Conservation (phyloP, 2,113 vertebrate genomes). For the Varanus salvator region DNA sequence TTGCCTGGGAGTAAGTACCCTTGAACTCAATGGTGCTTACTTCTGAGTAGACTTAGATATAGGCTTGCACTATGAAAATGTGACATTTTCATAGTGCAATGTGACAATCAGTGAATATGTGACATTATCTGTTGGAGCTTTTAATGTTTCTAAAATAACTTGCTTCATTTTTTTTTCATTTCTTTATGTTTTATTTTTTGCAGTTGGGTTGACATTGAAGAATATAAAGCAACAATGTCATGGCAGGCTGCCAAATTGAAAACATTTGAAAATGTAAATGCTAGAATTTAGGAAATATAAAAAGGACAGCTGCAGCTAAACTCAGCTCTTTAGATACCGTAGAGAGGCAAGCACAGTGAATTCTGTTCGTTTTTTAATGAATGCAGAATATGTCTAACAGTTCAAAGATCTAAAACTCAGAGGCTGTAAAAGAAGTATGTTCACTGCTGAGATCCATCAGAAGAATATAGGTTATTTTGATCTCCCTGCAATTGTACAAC, state of each 20-base stretch:
- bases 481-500: neutral
- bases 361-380: neutral
- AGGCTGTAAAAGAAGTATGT: slow-evolving; percentile 15
- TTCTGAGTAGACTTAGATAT: neutral
- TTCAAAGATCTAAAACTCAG: neutral
- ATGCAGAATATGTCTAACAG: neutral
- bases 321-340: neutral
- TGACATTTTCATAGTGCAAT: too few species aligned
- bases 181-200: slow-evolving; percentile 22
- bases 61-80: neutral
- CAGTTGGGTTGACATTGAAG: slow-evolving; percentile 50
- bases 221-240: slow-evolving; percentile 49
- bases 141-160: slow-evolving; percentile 62
- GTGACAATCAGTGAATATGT: neutral
- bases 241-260: slow-evolving; percentile 30
- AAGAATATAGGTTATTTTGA: neutral
- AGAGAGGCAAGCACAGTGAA: neutral
- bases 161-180: slow-evolving; percentile 31
- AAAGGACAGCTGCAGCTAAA: neutral
- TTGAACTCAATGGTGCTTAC: neutral
- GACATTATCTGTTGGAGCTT: slow-evolving; percentile 22
- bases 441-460: slow-evolving; percentile 19
- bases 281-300: slow-evolving; percentile 20
- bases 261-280: slow-evolving; percentile 20
- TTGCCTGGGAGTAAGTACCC: neutral